A percentile compares a stretch with the other conserved stretches of the same genome.
These are phyloP conservation scores for Ptilodon capucinus DNA, from an alignment of 2,888 invertebrate species.

Conservation along the genomic window DNA sequence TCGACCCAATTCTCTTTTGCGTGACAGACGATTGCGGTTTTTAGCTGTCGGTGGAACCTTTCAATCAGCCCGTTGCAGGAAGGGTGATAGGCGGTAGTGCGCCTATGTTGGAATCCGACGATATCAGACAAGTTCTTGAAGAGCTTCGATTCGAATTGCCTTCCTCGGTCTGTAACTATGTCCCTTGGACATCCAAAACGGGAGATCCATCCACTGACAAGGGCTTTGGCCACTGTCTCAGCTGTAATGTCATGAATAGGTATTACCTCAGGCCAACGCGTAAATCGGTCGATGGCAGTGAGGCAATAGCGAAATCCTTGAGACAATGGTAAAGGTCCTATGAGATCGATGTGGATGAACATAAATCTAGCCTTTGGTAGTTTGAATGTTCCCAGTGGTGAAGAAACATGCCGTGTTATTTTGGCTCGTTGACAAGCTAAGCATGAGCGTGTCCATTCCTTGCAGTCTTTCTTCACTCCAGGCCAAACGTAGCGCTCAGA, in stretches of 20 bases:
- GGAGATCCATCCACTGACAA: slow-evolving; percentile 33
- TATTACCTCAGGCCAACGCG: slow-evolving; percentile 30
- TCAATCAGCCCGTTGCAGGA: slow-evolving; percentile 18
- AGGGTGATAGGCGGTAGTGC: slow-evolving; percentile 21
- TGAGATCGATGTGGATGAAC: slow-evolving; percentile 20
- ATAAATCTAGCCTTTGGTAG: slow-evolving; percentile 7
- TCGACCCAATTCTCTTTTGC: neutral
- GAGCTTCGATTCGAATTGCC: slow-evolving; percentile 35
- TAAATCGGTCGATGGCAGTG: slow-evolving; percentile 27
- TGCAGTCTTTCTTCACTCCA: slow-evolving; percentile 16
- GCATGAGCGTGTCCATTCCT: slow-evolving; percentile 34
- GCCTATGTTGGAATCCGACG: slow-evolving; percentile 7
- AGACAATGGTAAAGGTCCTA: slow-evolving; percentile 18
- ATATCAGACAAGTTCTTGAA: slow-evolving; percentile 5
- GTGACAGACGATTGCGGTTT: slow-evolving; percentile 7
- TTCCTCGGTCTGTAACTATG: slow-evolving; percentile 51
- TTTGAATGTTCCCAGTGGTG: neutral
- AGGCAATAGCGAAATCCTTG: slow-evolving; percentile 23
- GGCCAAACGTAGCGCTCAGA: slow-evolving; percentile 27
- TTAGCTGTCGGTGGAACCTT: slow-evolving; percentile 18
- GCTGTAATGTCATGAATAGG: slow-evolving; percentile 46
- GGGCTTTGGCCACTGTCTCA: slow-evolving; percentile 43
- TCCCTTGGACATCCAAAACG: slow-evolving; percentile 29
- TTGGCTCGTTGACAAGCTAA: slow-evolving; percentile 45
- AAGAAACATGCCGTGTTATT: slow-evolving; percentile 20